Conservation (phyloP, 2,113 vertebrate species). For the Gymnorhina tibicen region DNA sequence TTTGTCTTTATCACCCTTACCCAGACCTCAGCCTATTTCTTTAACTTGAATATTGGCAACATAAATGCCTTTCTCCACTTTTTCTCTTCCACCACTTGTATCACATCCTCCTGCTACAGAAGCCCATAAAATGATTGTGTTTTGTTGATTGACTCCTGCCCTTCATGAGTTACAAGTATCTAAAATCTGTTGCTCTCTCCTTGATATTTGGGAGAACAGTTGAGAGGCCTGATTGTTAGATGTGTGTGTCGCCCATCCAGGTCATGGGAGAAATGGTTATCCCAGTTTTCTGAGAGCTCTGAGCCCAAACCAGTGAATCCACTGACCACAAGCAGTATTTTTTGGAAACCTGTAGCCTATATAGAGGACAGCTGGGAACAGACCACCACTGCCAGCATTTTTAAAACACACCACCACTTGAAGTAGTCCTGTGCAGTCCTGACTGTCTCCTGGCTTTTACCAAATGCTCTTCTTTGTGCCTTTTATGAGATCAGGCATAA, state of each 20-base stretch:
- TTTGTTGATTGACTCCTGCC: neutral
- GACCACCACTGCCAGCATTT: neutral
- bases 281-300: neutral
- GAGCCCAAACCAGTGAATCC: neutral
- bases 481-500: neutral
- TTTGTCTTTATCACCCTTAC: neutral
- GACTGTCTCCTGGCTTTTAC: neutral
- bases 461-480: neutral
- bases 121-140: neutral
- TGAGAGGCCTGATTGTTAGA: neutral
- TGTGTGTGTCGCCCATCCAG: rapidly evolving
- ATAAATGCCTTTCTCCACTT: neutral
- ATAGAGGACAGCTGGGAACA: neutral
- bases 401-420: neutral
- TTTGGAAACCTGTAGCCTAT: neutral
- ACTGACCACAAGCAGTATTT: neutral
- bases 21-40: neutral
- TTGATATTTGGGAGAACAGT: neutral
- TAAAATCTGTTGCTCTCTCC: neutral
- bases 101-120: neutral
- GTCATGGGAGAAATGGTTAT: neutral
- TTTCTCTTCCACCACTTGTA: neutral
- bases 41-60: neutral
- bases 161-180: neutral
- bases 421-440: neutral